Evolutionary conservation across 2,888 invertebrate species (phyloP), one percentile per base, ranked within the genome.

Genomic region (Lampropteryx suffumata): DNA sequence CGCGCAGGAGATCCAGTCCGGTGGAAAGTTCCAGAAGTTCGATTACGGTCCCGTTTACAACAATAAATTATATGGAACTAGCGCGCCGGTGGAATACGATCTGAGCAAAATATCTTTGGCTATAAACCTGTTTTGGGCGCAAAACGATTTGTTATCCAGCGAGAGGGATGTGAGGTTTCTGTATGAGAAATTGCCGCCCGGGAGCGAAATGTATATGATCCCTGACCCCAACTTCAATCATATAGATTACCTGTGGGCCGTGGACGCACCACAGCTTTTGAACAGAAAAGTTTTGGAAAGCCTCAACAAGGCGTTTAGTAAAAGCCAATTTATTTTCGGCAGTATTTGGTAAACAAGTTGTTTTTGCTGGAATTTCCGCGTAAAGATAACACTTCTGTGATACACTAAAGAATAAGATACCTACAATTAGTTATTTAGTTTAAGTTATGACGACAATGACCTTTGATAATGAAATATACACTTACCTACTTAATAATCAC

Each of bases 71-170:
- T 95, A 95, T 63, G 92, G 92, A 0, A 77, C 81, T 3, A 67
- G 71, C 0, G 69, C 71, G 0, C 94, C 95, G 0, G 94, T 94
- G 0, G 82, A 88, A 40, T 95, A 95, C 65, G 90, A 94, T 64
- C 57, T 94, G 4, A 79, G 82, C 7, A 91, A 91, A 45, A 86
- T 95, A 3, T 86, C 87, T 10, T 77, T 92, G 1, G 94, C 94
- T 0, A 76, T 94, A 4, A 92, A 92, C 26, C 66, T 96, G 24
- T 94, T 94, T 76, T 94, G 93, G 78, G 92, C 92, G 0, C 84
- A 92, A 37, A 94, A 95, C 59, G 97, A 96, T 76, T 92, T 93
- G 86, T 71, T 96, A 1, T 93, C 95, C 0, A 93, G 92, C 66
- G 89, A 92, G 53, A 75, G 91, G 83, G 94, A 94, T 66, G 93